Base-by-base conservation (phyloP, 2,113 vertebrate genomes). In the Potamarius usumacintae region DNA sequence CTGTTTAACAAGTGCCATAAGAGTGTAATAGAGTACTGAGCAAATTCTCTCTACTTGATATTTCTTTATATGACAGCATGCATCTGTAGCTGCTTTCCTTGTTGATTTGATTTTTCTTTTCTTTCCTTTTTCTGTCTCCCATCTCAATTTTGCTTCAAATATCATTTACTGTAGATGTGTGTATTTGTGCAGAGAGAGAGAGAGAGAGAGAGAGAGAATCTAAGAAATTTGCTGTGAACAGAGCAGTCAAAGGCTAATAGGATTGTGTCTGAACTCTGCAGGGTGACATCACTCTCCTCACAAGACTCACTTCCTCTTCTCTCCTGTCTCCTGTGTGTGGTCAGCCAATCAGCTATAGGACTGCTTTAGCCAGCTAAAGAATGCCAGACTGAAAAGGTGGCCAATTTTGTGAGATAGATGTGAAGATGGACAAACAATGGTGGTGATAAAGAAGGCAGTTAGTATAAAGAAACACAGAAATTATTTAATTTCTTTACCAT, bases 261-360 rank as follows among this genome's bases (percentile, higher is more conserved):
- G 86, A 86, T 88, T 90, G 53, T 65, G 34, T 86, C 77, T 87
- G 50, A 86, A 83, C 77, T 58, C 78, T 65, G 84, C 72, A 69
- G 83, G 85, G 83, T 30, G 27, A 78, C 60, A 76, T 67, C 50
- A 81, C 82, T 87, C 71, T 90, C 65, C 69, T 88, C 83, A 84
- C 72, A 71, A 84, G 77, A 63, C 83, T 81, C 72, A 81, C 89
- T 86, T 89, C 85, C 89, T 88, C 62, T 71, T 53, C 42, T 82
- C 81, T 62, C 34, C 71, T 30, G 57, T 72, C 62, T 50, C 84
- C 81, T 82, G 79, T 85, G 30, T 34, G 80, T 55, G 86, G 88
- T 91, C 87, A 90, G 89, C 82, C 89, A 89, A 53, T 87, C 74
- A 80, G 86, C 79, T 83, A 89, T 90, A 53, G 84, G 87, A 91